A percentile compares a stretch with the other conserved stretches of the same genome.
Conservation (phyloP, 2,888 invertebrate species). For the Agrilus mali region DNA sequence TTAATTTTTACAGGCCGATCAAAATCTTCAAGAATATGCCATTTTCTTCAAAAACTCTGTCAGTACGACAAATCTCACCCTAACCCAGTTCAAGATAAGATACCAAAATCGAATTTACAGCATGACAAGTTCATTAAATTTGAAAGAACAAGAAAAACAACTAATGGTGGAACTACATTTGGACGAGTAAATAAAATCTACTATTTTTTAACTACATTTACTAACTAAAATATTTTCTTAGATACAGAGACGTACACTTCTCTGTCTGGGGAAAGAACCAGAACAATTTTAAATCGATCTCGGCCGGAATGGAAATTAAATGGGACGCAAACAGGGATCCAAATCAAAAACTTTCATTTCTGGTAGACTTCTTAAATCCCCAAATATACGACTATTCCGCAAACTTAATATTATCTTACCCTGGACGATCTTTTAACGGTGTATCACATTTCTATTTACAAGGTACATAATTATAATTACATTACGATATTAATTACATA, state of each 20-base stretch:
- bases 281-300: constrained; percentile 42
- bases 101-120: constrained; percentile 57
- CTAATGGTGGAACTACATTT: constrained; percentile 61
- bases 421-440: constrained; percentile 59
- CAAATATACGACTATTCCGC: constrained; percentile 50
- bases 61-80: constrained; percentile 45
- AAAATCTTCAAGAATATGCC: constrained; percentile 54
- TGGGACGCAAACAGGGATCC: constrained; percentile 84
- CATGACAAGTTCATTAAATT: constrained; percentile 49
- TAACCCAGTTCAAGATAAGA: constrained; percentile 52
- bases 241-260: constrained; percentile 62
- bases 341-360: constrained; percentile 52
- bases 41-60: constrained; percentile 50
- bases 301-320: constrained; percentile 55
- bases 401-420: constrained; percentile 55
- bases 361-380: constrained; percentile 48
- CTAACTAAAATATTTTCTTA: constrained; percentile 23
- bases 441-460: constrained; percentile 47
- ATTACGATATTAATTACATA: neutral
- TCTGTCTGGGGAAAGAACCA: constrained; percentile 49
- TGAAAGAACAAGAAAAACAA: constrained; percentile 47
- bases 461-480: constrained; percentile 32
- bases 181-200: constrained; percentile 50
- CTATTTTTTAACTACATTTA: neutral
- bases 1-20: constrained; percentile 39